Evolutionary conservation across 2,888 invertebrate species (phyloP).

Genomic region (Leptinotarsa rubiginosa): DNA sequence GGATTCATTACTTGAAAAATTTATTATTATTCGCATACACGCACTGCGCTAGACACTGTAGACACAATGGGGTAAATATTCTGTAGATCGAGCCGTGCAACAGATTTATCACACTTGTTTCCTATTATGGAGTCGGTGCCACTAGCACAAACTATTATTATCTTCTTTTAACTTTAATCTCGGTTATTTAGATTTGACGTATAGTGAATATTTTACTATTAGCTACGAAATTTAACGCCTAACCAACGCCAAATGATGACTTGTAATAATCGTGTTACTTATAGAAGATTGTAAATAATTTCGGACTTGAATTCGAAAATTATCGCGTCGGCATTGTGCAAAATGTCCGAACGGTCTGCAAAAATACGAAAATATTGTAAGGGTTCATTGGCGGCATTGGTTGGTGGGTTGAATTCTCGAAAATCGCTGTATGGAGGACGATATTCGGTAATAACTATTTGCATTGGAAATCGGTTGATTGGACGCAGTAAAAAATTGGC

Average conservation of each 20-base stretch:
- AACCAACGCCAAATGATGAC: constrained; percentile 15
- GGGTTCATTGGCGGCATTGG: not conserved
- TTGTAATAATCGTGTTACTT: constrained; percentile 20
- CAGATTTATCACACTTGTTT: constrained; percentile 22
- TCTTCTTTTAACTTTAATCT: constrained; percentile 20
- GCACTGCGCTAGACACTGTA: constrained; percentile 10
- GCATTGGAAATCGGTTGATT: too few relatives aligned
- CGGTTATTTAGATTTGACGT: constrained; percentile 21
- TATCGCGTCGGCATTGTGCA: not conserved
- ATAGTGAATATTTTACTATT: constrained; percentile 21
- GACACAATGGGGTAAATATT: constrained; percentile 20
- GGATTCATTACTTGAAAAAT: constrained; percentile 19
- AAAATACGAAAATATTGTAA: not conserved
- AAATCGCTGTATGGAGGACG: too few relatives aligned
- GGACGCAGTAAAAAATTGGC: too few relatives aligned
- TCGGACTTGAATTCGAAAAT: not conserved
- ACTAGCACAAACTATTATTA: constrained; percentile 14
- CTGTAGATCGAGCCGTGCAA: constrained; percentile 7
- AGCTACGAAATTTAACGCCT: constrained; percentile 9
- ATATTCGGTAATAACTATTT: too few relatives aligned
- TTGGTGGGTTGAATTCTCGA: not conserved
- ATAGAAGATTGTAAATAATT: constrained; percentile 16
- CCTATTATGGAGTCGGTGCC: constrained; percentile 17
- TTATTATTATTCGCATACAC: constrained; percentile 14
- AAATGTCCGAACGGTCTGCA: constrained; percentile 1